These are phyloP conservation scores for Phenacoccus solenopsis DNA, from an alignment of 1,140 invertebrate genomes.

Conservation along the genomic window DNA sequence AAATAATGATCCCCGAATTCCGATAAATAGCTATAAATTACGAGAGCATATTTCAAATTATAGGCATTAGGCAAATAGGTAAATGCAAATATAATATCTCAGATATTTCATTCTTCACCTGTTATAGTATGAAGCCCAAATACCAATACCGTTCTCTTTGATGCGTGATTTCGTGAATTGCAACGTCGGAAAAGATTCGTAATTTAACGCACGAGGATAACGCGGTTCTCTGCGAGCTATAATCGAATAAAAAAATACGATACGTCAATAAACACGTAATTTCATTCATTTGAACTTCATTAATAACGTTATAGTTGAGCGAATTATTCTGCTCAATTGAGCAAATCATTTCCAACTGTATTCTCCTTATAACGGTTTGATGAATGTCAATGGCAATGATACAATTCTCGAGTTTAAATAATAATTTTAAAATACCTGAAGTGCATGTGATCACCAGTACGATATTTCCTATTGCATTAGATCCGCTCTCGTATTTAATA, in stretches of 20 bases:
- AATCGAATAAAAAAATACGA: background rate
- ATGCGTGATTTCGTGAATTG: conserved; percentile 57
- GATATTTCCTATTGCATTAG: conserved; percentile 59
- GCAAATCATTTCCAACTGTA: too few species aligned
- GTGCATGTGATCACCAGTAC: conserved; percentile 58
- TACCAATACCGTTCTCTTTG: conserved; percentile 62
- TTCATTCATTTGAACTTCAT: too few species aligned
- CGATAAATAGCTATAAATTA: conserved; percentile 49
- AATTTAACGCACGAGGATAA: background rate
- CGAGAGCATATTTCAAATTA: too few species aligned
- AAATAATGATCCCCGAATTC: conserved; percentile 72
- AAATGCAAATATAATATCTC: background rate
- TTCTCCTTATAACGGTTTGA: background rate
- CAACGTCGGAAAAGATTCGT: conserved; percentile 45
- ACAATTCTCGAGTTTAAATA: conserved; percentile 19
- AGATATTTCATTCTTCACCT: conserved; percentile 31
- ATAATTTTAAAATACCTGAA: conserved; percentile 26
- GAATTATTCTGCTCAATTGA: background rate
- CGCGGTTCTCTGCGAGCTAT: background rate
- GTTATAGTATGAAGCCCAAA: conserved; percentile 81
- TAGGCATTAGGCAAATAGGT: too few species aligned
- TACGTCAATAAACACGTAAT: background rate
- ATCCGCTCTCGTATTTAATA: conserved; percentile 68
- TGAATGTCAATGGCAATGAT: background rate
- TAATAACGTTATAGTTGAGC: background rate